Conservation (phyloP, 2,113 vertebrate genomes). For the Arothron firmamentum region DNA sequence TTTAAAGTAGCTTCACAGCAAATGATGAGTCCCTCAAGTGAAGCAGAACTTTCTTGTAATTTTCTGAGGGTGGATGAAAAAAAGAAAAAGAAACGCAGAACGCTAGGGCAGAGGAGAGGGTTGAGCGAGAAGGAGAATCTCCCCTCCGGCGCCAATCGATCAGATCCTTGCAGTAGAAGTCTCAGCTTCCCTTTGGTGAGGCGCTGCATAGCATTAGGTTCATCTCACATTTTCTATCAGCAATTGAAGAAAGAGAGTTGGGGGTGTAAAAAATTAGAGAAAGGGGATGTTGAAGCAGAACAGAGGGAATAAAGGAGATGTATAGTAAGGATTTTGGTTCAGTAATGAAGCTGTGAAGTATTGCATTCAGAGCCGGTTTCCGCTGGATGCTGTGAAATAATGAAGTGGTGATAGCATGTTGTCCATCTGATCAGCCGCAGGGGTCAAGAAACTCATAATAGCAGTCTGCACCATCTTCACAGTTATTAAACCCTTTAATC, state of each 20-base stretch:
- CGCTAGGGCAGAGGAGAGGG: slow-evolving; percentile 36
- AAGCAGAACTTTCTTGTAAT: slow-evolving; percentile 30
- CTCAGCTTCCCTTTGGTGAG: slow-evolving; percentile 68
- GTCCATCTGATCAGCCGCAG: background rate
- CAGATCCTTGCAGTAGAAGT: slow-evolving; percentile 68
- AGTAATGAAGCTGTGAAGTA: background rate
- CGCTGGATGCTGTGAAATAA: background rate
- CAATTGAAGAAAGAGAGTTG: slow-evolving; percentile 26
- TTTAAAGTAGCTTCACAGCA: slow-evolving; percentile 62
- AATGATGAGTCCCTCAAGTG: slow-evolving; percentile 51
- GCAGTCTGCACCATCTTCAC: slow-evolving; percentile 9
- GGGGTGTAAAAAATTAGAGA: slow-evolving; percentile 39
- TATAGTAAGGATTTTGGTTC: slow-evolving; percentile 20
- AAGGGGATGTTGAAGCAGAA: slow-evolving; percentile 53
- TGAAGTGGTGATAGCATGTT: background rate
- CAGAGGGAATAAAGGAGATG: slow-evolving; percentile 36
- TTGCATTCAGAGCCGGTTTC: slow-evolving; percentile 4
- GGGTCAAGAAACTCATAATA: slow-evolving; percentile 25
- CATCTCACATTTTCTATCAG: slow-evolving; percentile 68
- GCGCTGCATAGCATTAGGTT: slow-evolving; percentile 67
- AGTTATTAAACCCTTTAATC: slow-evolving; percentile 22
- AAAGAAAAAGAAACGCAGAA: slow-evolving; percentile 23
- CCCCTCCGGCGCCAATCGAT: slow-evolving; percentile 71
- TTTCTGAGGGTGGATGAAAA: slow-evolving; percentile 26
- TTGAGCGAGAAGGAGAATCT: slow-evolving; percentile 55